Percentiles rank a stretch among this genome's conserved stretches.
Evolutionary conservation across 2,113 vertebrate genomes (phyloP).

Genomic region (Lota lota): DNA sequence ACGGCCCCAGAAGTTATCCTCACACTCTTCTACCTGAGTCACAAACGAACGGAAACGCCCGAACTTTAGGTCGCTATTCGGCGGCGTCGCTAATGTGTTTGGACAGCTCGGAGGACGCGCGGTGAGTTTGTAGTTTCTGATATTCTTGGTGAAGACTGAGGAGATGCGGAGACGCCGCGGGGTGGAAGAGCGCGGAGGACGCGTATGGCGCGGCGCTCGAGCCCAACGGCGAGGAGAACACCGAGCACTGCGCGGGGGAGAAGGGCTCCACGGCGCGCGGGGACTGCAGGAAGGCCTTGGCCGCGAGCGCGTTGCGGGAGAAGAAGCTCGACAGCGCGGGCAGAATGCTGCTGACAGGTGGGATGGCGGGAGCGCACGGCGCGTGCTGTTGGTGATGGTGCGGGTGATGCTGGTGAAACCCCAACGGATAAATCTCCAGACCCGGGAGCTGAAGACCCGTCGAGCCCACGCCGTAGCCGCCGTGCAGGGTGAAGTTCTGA

Average conservation of each 20-base stretch:
- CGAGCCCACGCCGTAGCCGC: constrained; percentile 64
- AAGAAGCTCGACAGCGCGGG: constrained; percentile 76
- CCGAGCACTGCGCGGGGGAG: not conserved
- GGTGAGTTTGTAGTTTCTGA: constrained; percentile 67
- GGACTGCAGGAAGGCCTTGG: constrained; percentile 51
- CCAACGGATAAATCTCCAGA: constrained; percentile 69
- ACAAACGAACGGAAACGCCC: constrained; percentile 12
- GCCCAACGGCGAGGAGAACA: constrained; percentile 52
- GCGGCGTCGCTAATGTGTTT: constrained; percentile 49
- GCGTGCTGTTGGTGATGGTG: constrained; percentile 14
- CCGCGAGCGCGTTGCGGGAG: constrained; percentile 66
- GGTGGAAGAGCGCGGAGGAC: constrained; percentile 64
- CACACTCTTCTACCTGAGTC: constrained; percentile 66
- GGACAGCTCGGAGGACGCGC: constrained; percentile 38
- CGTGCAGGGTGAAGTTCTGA: constrained; percentile 51
- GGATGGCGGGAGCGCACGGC: constrained; percentile 56
- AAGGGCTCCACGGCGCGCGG: constrained; percentile 21
- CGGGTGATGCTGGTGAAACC: constrained; percentile 56
- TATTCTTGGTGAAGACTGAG: constrained; percentile 70
- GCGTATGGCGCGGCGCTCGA: constrained; percentile 47
- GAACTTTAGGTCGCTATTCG: constrained; percentile 36
- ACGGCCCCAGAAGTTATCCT: no score
- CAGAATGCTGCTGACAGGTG: constrained; percentile 74
- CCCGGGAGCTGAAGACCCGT: constrained; percentile 67
- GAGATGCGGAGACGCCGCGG: constrained; percentile 61